Percentiles rank a stretch among this genome's conserved stretches.
These are phyloP conservation scores for Pentamera pediparva DNA, from an alignment of 53 echinoderm and acorn worm species.

Conservation along the genomic window DNA sequence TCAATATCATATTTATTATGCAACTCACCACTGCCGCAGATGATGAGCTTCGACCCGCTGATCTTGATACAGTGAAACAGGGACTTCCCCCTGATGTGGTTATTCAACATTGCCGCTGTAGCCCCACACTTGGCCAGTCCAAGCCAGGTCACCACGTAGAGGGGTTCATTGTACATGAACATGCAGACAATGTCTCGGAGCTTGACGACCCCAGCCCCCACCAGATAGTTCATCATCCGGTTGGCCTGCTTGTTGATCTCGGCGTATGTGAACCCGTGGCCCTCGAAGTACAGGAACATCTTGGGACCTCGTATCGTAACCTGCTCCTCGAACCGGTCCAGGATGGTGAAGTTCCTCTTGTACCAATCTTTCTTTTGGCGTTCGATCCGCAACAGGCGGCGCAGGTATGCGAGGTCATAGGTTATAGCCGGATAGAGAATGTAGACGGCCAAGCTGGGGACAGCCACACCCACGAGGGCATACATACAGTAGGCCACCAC, in stretches of 20 bases:
- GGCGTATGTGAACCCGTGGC: constrained; percentile 59
- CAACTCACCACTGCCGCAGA: constrained; percentile 64
- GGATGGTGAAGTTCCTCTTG: background rate
- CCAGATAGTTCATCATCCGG: constrained; percentile 22
- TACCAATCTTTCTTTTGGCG: background rate
- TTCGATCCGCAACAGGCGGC: background rate
- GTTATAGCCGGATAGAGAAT: background rate
- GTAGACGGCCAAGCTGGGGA: background rate
- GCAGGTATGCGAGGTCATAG: background rate
- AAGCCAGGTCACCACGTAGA: constrained; percentile 55
- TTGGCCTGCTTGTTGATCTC: constrained; percentile 62
- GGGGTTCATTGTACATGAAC: constrained; percentile 79
- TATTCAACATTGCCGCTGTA: constrained; percentile 60
- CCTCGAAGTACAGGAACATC: constrained; percentile 52
- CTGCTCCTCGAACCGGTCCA: constrained; percentile 52
- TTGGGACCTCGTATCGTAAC: constrained; percentile 26
- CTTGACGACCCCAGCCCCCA: constrained; percentile 29
- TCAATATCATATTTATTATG: too few species aligned
- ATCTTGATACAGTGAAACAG: constrained; percentile 71
- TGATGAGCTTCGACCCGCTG: constrained; percentile 48
- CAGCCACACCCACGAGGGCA: background rate
- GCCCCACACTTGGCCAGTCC: constrained; percentile 68
- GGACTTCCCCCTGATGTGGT: constrained; percentile 57
- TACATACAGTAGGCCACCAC: background rate
- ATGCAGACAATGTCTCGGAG: constrained; percentile 54